These are phyloP conservation scores for Stenichneumon culpator DNA, from an alignment of 2,888 invertebrate genomes.

Conservation along the genomic window DNA sequence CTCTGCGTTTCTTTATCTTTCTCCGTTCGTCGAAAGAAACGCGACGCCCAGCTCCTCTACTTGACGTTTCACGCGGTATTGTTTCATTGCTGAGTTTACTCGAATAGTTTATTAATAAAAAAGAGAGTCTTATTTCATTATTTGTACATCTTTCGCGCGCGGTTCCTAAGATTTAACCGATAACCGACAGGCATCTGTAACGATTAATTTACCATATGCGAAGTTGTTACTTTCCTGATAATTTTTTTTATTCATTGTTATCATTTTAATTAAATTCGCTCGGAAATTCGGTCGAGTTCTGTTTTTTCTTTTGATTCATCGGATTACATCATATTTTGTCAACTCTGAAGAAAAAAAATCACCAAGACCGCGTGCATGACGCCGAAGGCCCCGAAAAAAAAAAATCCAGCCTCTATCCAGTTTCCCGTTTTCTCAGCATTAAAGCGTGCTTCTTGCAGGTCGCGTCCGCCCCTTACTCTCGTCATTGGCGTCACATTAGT, in stretches of 20 bases:
- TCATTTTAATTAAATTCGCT: not conserved
- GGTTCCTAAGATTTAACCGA: not conserved
- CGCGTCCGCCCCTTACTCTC: constrained; percentile 74
- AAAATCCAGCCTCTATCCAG: constrained; percentile 47
- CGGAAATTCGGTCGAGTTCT: not conserved
- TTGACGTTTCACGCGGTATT: constrained; percentile 42
- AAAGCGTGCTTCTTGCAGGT: constrained; percentile 84
- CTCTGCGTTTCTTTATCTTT: not conserved
- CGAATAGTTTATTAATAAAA: constrained; percentile 24
- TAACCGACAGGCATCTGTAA: not conserved
- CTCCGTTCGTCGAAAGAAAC: constrained; percentile 25
- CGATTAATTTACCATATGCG: not conserved
- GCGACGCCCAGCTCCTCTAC: constrained; percentile 22
- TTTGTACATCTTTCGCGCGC: not conserved
- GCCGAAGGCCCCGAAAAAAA: constrained; percentile 23
- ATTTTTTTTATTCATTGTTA: not conserved
- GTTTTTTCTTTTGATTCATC: not conserved
- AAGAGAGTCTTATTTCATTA: constrained; percentile 13
- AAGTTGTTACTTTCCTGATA: not conserved
- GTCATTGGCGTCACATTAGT: constrained; percentile 63
- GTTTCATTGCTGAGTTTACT: constrained; percentile 33
- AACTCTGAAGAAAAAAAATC: not conserved
- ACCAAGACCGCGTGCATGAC: constrained; percentile 47
- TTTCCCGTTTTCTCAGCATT: constrained; percentile 77
- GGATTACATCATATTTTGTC: not conserved